Conservation (phyloP, 2,888 invertebrate genomes). For the Caenorhabditis virilis region DNA sequence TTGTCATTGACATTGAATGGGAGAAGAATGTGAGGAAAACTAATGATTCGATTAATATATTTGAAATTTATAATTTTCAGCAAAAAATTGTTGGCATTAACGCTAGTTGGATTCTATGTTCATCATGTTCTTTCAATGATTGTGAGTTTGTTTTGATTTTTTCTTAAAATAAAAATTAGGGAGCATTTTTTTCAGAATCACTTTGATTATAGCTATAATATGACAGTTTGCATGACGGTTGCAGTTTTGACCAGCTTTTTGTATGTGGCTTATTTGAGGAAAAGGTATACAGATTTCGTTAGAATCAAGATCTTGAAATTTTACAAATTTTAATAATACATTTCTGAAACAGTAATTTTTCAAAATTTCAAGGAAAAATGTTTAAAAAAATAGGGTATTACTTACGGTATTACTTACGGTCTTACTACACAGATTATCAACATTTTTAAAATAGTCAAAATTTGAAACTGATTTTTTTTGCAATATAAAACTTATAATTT, state of each 20-base stretch:
- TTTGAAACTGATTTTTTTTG: no score
- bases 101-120: slow-evolving; percentile 13
- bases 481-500: no score
- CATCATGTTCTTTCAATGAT: slow-evolving; percentile 30
- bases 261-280: slow-evolving; percentile 37
- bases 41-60: neutral
- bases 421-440: no score
- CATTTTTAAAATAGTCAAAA: no score
- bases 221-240: slow-evolving; percentile 46
- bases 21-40: slow-evolving; percentile 12
- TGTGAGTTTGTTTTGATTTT: slow-evolving; percentile 14
- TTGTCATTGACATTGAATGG: slow-evolving; percentile 12
- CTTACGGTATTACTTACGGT: no score
- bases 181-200: slow-evolving; percentile 22
- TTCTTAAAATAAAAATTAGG: neutral
- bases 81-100: slow-evolving; percentile 5
- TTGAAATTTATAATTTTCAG: slow-evolving; percentile 2
- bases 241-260: slow-evolving; percentile 40
- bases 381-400: no score
- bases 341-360: slow-evolving; percentile 11
- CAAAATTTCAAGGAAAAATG: slow-evolving; percentile 8
- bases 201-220: slow-evolving; percentile 61
- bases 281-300: slow-evolving; percentile 4
- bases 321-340: neutral
- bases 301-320: no score